phyloP scores from a whole-genome alignment of 1,140 invertebrate genomes.

The Ladona fulva region DNA sequence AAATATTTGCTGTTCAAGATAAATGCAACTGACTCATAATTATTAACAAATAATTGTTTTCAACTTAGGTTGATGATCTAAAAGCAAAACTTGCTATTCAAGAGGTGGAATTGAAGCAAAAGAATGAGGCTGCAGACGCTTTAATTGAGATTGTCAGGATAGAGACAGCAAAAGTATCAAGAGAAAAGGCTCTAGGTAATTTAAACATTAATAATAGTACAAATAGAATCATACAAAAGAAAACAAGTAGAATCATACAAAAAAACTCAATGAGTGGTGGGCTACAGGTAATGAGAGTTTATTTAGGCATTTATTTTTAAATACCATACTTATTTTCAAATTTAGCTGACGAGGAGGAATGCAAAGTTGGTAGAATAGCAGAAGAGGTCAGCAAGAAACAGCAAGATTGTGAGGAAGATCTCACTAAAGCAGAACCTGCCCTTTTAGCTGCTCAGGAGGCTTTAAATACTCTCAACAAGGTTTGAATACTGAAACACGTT shows the following conservation, averaged over 20 bases:
- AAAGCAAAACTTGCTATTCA: slow-evolving; percentile 88
- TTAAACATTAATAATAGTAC: too few species aligned
- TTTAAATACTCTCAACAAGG: slow-evolving; percentile 89
- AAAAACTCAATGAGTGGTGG: too few species aligned
- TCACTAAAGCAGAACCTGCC: slow-evolving; percentile 92
- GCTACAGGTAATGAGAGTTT: background rate
- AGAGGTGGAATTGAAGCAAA: slow-evolving; percentile 86
- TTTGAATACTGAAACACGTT: slow-evolving; percentile 24
- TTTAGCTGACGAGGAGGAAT: slow-evolving; percentile 84
- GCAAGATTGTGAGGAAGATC: slow-evolving; percentile 85
- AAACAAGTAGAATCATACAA: too few species aligned
- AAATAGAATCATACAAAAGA: too few species aligned
- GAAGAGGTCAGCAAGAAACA: slow-evolving; percentile 92
- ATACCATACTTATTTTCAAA: slow-evolving; percentile 13
- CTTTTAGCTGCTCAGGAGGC: slow-evolving; percentile 84
- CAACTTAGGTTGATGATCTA: slow-evolving; percentile 82
- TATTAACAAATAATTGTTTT: too few species aligned
- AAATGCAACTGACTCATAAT: too few species aligned
- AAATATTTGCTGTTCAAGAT: too few species aligned
- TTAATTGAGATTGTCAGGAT: slow-evolving; percentile 86
- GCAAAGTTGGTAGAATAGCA: slow-evolving; percentile 84
- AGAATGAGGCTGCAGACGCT: slow-evolving; percentile 92
- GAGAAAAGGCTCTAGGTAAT: slow-evolving; percentile 72
- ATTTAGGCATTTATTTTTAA: slow-evolving; percentile 11
- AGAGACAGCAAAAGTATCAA: slow-evolving; percentile 89